Evolutionary conservation across 2,888 invertebrate genomes (phyloP), one percentile per base, ranked within the genome.

Genomic region (Hermaeophaga mercurialis): DNA sequence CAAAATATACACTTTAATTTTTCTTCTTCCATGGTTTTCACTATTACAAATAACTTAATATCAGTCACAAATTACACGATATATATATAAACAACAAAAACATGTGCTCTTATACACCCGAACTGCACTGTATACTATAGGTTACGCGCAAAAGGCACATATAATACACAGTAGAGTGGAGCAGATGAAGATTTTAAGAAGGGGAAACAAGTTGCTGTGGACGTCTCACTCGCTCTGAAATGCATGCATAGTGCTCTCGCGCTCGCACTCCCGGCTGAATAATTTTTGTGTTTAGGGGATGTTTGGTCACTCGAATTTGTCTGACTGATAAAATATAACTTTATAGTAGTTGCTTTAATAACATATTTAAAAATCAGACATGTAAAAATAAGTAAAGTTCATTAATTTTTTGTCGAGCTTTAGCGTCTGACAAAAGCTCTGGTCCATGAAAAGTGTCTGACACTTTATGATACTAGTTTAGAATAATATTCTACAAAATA

Each of bases 381-480:
- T 15, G 26, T n/a, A 33, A 19, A 46, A 46, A 17, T 46, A 8
- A 46, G 33, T 46, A n/a, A 19, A 31, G 31, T 41, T 19, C 41
- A 41, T 18, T 41, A 19, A 41, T 17, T 46, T 46, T 46, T 41
- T 46, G 15, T 44, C n/a, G 28, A 44, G 44, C 44, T 44, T 17
- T 36, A 17, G 11, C 14, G 17, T 14, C 38, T 14, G 14, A 36
- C 17, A 36, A 36, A 41, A 41, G 39, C 12, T 41, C 22, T 41
- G 46, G 33, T 46, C 46, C 46, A 46, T 46, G 46, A 18, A 15
- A 46, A 46, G 46, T 46, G 46, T 46, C 46, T n/a, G n/a, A n/a
- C 28, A 28, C 28, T 28, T 28, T 28, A 28, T 28, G 9, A 28
- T 28, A 8, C 28, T 28, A 28, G 28, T 28, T 28, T 28, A 28